These are phyloP conservation scores for Plecotus auritus DNA, from an alignment of 2,113 vertebrate species.

Conservation along the genomic window DNA sequence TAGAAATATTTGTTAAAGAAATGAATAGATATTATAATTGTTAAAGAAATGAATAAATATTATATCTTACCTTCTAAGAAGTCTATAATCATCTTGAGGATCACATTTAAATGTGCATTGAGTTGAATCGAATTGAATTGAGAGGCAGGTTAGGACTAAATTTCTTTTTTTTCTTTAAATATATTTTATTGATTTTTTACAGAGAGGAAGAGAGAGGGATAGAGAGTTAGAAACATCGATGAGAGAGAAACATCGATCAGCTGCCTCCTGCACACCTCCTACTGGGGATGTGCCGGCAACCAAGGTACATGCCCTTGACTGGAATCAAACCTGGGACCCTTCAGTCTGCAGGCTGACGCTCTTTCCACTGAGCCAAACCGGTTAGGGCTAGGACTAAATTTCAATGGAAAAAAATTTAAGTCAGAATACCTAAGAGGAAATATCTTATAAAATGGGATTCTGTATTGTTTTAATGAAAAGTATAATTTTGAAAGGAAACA, in stretches of 20 bases:
- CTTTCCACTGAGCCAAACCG: too few relatives aligned
- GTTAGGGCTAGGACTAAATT: conserved; percentile 21
- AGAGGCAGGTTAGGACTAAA: conserved; percentile 6
- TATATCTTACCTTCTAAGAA: conserved; percentile 7
- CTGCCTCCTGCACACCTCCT: too few relatives aligned
- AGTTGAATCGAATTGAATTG: not conserved
- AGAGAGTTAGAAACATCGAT: too few relatives aligned
- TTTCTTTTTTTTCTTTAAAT: too few relatives aligned
- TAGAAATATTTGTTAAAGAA: conserved; percentile 40
- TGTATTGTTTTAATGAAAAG: conserved; percentile 43
- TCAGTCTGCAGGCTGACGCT: too few relatives aligned
- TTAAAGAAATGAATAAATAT: conserved; percentile 24
- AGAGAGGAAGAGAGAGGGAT: too few relatives aligned
- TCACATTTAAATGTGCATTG: conserved; percentile 27
- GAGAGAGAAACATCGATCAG: too few relatives aligned
- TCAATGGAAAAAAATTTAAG: not conserved
- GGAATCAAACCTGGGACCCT: too few relatives aligned
- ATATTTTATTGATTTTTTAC: too few relatives aligned
- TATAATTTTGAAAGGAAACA: conserved; percentile 38
- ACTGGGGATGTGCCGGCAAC: too few relatives aligned
- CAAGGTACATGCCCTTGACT: too few relatives aligned
- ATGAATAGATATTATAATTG: conserved; percentile 31
- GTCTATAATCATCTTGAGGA: not conserved
- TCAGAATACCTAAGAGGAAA: conserved; percentile 40
- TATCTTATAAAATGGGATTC: conserved; percentile 3